phyloP scores from a whole-genome alignment of 2,113 vertebrate genomes.

The Formicarius rufipectus region DNA sequence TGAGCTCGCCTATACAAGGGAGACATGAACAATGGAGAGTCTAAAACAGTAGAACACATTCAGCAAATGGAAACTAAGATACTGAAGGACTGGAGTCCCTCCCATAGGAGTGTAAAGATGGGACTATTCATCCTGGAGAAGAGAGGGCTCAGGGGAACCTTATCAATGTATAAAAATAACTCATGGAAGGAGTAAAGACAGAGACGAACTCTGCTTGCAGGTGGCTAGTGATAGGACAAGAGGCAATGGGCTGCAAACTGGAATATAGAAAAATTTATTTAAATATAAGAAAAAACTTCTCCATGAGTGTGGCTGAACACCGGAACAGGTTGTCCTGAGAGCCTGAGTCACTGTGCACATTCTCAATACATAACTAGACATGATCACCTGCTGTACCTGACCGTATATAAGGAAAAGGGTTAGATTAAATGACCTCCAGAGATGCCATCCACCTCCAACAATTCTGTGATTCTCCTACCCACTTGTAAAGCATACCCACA shows the following conservation, averaged over 20 bases:
- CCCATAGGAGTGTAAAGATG: not conserved
- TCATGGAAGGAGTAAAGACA: not conserved
- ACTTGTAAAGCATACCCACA: not conserved
- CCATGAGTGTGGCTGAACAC: not conserved
- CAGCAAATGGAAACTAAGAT: not conserved
- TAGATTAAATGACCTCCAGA: not conserved
- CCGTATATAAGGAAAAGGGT: not conserved
- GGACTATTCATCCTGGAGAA: not conserved
- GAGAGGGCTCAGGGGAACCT: not conserved
- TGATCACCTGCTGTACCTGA: not conserved
- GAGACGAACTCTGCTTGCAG: not conserved
- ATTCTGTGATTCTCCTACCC: not conserved
- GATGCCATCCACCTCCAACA: not conserved
- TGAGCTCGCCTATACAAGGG: not conserved
- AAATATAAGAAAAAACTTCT: not conserved
- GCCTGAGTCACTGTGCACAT: too few species aligned
- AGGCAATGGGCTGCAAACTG: not conserved
- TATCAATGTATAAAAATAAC: not conserved
- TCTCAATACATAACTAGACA: not conserved
- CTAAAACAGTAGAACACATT: not conserved
- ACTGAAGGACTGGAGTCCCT: not conserved
- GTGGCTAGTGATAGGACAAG: not conserved
- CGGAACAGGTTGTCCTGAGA: accelerated
- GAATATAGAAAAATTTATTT: not conserved
- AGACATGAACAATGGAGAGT: not conserved